Percentiles rank a stretch among this genome's conserved stretches.
phyloP scores from a whole-genome alignment of 2,888 invertebrate genomes.

The Lasioglossum vierecki region DNA sequence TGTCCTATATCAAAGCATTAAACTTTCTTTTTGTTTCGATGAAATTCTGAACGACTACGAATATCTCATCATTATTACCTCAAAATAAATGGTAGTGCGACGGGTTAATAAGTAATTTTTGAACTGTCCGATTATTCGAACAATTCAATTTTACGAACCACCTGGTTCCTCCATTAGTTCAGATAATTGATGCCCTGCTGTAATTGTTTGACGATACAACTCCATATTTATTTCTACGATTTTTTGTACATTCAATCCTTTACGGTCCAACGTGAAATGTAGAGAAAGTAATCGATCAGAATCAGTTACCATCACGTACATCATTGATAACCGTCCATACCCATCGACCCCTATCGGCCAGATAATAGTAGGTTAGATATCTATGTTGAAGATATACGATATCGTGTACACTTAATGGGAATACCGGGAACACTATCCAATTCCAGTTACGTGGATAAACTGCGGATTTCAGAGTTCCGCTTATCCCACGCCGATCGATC shows the following conservation, averaged over 20 bases:
- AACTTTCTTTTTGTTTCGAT: too few species aligned
- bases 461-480: constrained; percentile 43
- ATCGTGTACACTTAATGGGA: constrained; percentile 65
- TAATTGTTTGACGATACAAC: background rate
- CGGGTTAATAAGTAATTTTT: too few species aligned
- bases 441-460: constrained; percentile 71
- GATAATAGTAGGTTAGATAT: constrained; percentile 57
- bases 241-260: background rate
- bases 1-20: too few species aligned
- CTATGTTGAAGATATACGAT: constrained; percentile 64
- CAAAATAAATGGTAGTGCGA: too few species aligned
- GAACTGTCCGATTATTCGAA: too few species aligned
- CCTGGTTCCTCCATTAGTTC: too few species aligned
- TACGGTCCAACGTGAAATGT: background rate
- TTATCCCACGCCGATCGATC: constrained; percentile 17
- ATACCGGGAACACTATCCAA: constrained; percentile 66
- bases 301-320: constrained; percentile 15
- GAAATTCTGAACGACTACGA: too few species aligned
- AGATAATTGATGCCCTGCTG: too few species aligned
- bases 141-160: too few species aligned
- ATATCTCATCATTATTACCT: too few species aligned
- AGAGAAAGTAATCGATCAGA: background rate
- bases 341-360: constrained; percentile 43
- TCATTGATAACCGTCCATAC: constrained; percentile 32
- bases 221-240: background rate